Evolutionary conservation across 2,797 vertebrate species (phyloP).

Genomic region (Pachyuromys duprasi): DNA sequence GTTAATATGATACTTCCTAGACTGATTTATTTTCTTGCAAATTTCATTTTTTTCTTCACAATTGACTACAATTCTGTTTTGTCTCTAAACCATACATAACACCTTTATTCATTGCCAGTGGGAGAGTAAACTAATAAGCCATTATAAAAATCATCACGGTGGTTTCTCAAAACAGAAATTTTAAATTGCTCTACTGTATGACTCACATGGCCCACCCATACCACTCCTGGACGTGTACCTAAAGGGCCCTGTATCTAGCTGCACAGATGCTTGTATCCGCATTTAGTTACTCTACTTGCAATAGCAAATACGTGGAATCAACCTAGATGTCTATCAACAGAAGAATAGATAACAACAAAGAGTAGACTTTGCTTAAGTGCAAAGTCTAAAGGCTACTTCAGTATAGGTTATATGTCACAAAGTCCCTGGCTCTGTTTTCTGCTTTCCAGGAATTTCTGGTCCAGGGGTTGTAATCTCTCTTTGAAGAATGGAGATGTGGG

Average conservation of each 20-base stretch:
- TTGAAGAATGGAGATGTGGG: fast-evolving
- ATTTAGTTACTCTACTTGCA: not conserved
- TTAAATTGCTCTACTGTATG: not conserved
- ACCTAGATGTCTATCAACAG: not conserved
- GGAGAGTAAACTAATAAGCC: not conserved
- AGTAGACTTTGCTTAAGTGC: not conserved
- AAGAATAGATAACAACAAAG: too few relatives aligned
- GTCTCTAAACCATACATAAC: not conserved
- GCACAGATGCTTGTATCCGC: not conserved
- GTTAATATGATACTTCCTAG: not conserved
- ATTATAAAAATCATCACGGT: not conserved
- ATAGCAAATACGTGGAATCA: not conserved
- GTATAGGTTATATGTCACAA: not conserved
- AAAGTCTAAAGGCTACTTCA: not conserved
- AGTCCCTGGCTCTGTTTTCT: not conserved
- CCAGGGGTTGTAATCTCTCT: not conserved
- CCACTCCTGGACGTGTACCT: not conserved
- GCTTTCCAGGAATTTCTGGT: not conserved
- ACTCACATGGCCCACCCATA: not conserved
- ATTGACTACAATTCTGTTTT: not conserved
- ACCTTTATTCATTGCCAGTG: not conserved
- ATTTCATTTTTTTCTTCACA: not conserved
- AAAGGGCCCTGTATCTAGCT: not conserved
- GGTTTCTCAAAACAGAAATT: not conserved
- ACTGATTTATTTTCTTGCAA: not conserved